Conservation (phyloP, 2,797 vertebrate species). For the Megalops cyprinoides region DNA sequence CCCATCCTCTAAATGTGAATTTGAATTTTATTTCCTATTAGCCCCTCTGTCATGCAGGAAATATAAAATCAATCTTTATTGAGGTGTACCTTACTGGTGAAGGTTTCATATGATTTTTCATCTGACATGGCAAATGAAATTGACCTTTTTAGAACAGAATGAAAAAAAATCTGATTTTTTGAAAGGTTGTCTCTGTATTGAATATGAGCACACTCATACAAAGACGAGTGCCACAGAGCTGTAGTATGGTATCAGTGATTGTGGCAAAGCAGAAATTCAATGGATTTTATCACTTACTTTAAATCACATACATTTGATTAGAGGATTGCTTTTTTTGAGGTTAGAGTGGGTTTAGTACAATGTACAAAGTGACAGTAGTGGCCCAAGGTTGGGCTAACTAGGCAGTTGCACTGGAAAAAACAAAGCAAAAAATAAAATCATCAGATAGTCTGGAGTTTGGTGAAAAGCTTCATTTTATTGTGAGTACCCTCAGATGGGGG, state of each 20-base stretch:
- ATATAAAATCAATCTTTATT: conserved; percentile 17
- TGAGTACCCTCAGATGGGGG: too few relatives aligned
- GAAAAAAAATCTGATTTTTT: background rate
- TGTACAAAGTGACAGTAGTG: background rate
- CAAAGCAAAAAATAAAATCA: too few relatives aligned
- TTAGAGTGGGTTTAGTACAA: background rate
- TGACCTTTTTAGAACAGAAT: conserved; percentile 20
- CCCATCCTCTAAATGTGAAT: background rate
- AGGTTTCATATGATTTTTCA: conserved; percentile 16
- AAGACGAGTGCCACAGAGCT: too few relatives aligned
- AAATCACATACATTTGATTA: conserved; percentile 15
- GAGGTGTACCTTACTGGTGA: background rate
- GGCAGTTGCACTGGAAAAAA: too few relatives aligned
- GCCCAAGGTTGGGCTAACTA: background rate
- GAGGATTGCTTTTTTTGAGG: conserved; percentile 8
- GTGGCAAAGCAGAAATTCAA: conserved; percentile 3
- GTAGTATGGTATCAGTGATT: background rate
- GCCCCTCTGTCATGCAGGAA: conserved; percentile 1
- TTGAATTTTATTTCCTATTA: background rate
- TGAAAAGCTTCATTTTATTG: too few relatives aligned
- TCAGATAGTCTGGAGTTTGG: too few relatives aligned
- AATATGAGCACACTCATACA: background rate
- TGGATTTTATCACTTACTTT: conserved; percentile 6
- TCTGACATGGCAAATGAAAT: conserved; percentile 15
- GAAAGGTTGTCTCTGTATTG: background rate